Conservation (phyloP, 2,888 invertebrate genomes). For the Amiota communis region DNA sequence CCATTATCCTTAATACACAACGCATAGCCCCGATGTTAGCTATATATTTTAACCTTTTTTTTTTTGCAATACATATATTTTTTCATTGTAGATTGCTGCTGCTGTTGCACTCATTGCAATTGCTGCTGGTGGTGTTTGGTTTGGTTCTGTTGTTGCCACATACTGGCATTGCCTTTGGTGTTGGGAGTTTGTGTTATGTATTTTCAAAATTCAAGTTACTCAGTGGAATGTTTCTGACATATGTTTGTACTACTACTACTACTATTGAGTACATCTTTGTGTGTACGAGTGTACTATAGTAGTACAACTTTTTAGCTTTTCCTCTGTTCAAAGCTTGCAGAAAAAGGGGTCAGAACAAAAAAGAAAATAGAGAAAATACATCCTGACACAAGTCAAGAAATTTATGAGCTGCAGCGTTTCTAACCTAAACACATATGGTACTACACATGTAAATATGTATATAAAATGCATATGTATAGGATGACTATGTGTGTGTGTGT, state of each 20-base stretch:
- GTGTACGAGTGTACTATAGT: too few relatives aligned
- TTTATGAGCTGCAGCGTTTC: slow-evolving; percentile 64
- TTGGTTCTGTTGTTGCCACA: not conserved
- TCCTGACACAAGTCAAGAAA: slow-evolving; percentile 65
- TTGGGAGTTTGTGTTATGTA: slow-evolving; percentile 25
- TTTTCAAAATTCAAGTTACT: slow-evolving; percentile 32
- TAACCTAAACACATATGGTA: slow-evolving; percentile 25
- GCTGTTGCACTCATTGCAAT: slow-evolving; percentile 44
- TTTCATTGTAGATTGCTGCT: slow-evolving; percentile 21
- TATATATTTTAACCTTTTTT: not conserved
- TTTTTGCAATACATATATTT: not conserved
- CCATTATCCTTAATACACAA: too few relatives aligned
- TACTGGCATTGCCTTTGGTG: not conserved
- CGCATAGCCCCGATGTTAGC: not conserved
- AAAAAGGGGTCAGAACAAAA: slow-evolving; percentile 24
- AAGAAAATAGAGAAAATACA: slow-evolving; percentile 45
- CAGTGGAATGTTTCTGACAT: slow-evolving; percentile 31
- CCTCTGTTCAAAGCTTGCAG: not conserved
- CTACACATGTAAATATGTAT: slow-evolving; percentile 6
- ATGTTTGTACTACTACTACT: not conserved
- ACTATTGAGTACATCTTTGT: slow-evolving; percentile 1
- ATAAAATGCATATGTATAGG: slow-evolving; percentile 15
- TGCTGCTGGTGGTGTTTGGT: slow-evolving; percentile 45
- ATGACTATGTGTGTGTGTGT: slow-evolving; percentile 29
- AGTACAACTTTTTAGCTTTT: slow-evolving; percentile 53